A percentile compares a stretch with the other conserved stretches of the same genome.
These are phyloP conservation scores for Mamestra brassicae DNA, from an alignment of 2,888 invertebrate species.

Conservation along the genomic window DNA sequence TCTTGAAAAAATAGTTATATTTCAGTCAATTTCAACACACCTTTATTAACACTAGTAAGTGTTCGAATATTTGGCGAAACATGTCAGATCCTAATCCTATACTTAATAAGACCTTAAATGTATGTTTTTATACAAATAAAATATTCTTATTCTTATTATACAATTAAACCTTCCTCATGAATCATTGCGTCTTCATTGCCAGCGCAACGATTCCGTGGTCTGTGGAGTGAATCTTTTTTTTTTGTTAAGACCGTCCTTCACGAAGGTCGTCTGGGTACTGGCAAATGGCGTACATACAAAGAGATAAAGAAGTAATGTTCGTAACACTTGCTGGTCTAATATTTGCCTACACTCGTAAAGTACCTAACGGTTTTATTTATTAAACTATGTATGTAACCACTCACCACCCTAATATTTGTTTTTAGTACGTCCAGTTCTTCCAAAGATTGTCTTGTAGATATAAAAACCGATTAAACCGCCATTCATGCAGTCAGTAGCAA, in stretches of 20 bases:
- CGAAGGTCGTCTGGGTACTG: slow-evolving; percentile 4
- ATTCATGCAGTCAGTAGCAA: too few relatives aligned
- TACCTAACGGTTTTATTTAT: not conserved
- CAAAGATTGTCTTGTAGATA: not conserved
- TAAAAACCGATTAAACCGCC: not conserved
- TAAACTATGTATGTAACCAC: not conserved
- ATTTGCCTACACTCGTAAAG: not conserved
- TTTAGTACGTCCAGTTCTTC: too few relatives aligned
- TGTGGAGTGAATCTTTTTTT: slow-evolving; percentile 6
- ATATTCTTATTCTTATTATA: too few relatives aligned
- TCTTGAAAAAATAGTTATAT: too few relatives aligned
- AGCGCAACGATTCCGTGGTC: not conserved
- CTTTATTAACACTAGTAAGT: too few relatives aligned
- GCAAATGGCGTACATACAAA: slow-evolving; percentile 1
- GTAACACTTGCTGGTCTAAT: not conserved
- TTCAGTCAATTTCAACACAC: too few relatives aligned
- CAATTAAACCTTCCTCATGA: too few relatives aligned
- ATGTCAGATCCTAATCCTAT: too few relatives aligned
- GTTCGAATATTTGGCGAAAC: too few relatives aligned
- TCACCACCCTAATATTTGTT: not conserved
- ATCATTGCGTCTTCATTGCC: too few relatives aligned
- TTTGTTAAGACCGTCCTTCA: slow-evolving; percentile 17
- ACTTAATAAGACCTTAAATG: too few relatives aligned
- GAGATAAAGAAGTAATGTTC: slow-evolving; percentile 5
- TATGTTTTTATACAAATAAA: too few relatives aligned